Evolutionary conservation across 2,888 invertebrate genomes (phyloP).

Genomic region (Luperina nickerlii): DNA sequence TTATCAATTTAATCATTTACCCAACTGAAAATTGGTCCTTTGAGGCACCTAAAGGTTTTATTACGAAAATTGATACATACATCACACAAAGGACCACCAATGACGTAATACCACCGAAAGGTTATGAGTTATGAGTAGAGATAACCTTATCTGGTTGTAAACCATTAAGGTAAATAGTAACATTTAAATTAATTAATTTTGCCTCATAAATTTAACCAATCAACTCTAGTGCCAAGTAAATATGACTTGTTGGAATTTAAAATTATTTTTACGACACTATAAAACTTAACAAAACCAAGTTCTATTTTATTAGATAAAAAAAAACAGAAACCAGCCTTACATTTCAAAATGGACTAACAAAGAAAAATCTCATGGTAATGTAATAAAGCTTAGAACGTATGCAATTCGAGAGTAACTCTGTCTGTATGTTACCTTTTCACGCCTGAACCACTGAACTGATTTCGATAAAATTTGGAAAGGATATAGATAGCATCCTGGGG

Average conservation of each 20-base stretch:
- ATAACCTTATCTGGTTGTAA: slow-evolving; percentile 34
- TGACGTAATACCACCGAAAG: slow-evolving; percentile 14
- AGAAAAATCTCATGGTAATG: slow-evolving; percentile 1
- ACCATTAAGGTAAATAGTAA: slow-evolving; percentile 15
- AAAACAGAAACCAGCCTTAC: neutral
- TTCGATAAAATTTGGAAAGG: too few relatives aligned
- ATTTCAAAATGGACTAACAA: slow-evolving; percentile 5
- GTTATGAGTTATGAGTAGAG: slow-evolving; percentile 29
- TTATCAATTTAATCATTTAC: slow-evolving; percentile 17
- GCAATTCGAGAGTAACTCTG: neutral
- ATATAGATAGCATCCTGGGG: too few relatives aligned
- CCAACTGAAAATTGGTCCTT: slow-evolving; percentile 20
- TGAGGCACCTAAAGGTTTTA: slow-evolving; percentile 8
- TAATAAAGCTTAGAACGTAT: slow-evolving; percentile 28
- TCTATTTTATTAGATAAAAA: neutral
- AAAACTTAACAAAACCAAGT: neutral
- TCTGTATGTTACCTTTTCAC: too few relatives aligned
- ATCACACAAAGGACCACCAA: slow-evolving; percentile 36
- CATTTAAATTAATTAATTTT: slow-evolving; percentile 42
- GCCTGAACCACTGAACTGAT: too few relatives aligned
- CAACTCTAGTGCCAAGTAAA: slow-evolving; percentile 11
- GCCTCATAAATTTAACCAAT: slow-evolving; percentile 19
- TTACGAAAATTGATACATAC: slow-evolving; percentile 34
- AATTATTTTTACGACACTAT: slow-evolving; percentile 15
- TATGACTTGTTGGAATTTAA: slow-evolving; percentile 23